Evolutionary conservation across 2,797 vertebrate genomes (phyloP).

Genomic region (Ctenopoma multispine): DNA sequence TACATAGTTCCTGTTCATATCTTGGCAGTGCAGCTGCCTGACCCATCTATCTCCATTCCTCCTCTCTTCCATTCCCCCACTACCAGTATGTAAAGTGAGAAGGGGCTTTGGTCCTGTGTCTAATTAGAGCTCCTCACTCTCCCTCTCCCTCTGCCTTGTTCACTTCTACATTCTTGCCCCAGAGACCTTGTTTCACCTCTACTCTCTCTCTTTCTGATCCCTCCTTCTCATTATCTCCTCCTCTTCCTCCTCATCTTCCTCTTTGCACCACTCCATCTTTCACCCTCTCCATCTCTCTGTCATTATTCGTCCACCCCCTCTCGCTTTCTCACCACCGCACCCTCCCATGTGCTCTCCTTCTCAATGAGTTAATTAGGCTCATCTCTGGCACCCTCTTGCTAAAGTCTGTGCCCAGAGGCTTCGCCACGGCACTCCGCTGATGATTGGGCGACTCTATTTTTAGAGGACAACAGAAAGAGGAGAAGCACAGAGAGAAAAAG

Average conservation of each 20-base stretch:
- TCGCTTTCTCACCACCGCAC: constrained; percentile 19
- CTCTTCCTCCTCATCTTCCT: constrained; percentile 55
- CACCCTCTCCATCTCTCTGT: constrained; percentile 55
- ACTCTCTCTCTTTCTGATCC: constrained; percentile 61
- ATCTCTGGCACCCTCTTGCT: constrained; percentile 75
- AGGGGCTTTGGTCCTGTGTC: constrained; percentile 66
- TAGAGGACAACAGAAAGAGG: constrained; percentile 84
- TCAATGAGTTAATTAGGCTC: constrained; percentile 87
- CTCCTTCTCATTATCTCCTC: constrained; percentile 70
- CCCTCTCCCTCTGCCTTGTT: constrained; percentile 68
- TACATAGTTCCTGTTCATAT: constrained; percentile 82
- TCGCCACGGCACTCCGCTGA: constrained; percentile 62
- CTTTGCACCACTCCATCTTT: constrained; percentile 67
- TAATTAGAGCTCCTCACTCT: constrained; percentile 79
- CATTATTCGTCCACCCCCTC: constrained; percentile 55
- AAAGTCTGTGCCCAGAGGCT: constrained; percentile 75
- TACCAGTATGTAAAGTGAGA: constrained; percentile 58
- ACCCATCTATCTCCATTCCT: constrained; percentile 74
- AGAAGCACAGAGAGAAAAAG: constrained; percentile 65
- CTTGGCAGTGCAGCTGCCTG: constrained; percentile 67
- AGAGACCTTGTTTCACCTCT: constrained; percentile 71
- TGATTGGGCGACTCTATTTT: constrained; percentile 85
- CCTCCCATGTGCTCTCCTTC: constrained; percentile 52
- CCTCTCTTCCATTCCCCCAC: constrained; percentile 45
- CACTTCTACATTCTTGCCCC: constrained; percentile 68